A percentile compares a stretch with the other conserved stretches of the same genome.
These are phyloP conservation scores for Acleris laterana DNA, from an alignment of 2,888 invertebrate genomes.

Conservation along the genomic window DNA sequence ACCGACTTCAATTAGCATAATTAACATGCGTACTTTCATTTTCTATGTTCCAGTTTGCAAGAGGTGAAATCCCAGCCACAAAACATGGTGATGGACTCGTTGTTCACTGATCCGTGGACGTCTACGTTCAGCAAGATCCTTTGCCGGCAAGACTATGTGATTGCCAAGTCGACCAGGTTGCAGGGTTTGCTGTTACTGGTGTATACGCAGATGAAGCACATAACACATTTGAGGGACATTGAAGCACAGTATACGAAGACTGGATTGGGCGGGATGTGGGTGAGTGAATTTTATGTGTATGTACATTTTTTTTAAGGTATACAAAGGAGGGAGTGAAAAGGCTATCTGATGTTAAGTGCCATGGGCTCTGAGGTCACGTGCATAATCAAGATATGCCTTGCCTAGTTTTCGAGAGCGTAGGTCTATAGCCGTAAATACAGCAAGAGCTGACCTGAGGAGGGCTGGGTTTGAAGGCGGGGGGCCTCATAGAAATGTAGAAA, in stretches of 20 bases:
- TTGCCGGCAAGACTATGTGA: constrained; percentile 88
- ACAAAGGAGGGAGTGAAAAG: too few relatives aligned
- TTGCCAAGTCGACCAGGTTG: constrained; percentile 91
- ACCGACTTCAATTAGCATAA: not conserved
- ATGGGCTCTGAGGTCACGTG: not conserved
- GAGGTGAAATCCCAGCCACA: constrained; percentile 95
- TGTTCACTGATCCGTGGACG: constrained; percentile 95
- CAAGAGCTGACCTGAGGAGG: too few relatives aligned
- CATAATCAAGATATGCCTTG: too few relatives aligned
- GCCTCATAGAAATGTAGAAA: too few relatives aligned
- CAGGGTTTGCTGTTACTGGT: constrained; percentile 93
- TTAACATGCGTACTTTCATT: not conserved
- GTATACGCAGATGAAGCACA: constrained; percentile 91
- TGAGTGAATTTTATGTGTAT: constrained; percentile 69
- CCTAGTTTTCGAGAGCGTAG: too few relatives aligned
- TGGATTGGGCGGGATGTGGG: constrained; percentile 96
- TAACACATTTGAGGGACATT: constrained; percentile 92
- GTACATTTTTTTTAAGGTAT: too few relatives aligned
- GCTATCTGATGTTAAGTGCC: too few relatives aligned
- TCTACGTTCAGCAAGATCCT: constrained; percentile 88
- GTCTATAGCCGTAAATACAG: too few relatives aligned
- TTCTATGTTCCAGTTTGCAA: constrained; percentile 86
- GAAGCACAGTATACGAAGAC: constrained; percentile 95
- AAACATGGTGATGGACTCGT: constrained; percentile 90
- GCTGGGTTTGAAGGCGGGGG: too few relatives aligned